phyloP scores from a whole-genome alignment of 1,140 invertebrate species.

The Aphaenogaster ashmeadi region DNA sequence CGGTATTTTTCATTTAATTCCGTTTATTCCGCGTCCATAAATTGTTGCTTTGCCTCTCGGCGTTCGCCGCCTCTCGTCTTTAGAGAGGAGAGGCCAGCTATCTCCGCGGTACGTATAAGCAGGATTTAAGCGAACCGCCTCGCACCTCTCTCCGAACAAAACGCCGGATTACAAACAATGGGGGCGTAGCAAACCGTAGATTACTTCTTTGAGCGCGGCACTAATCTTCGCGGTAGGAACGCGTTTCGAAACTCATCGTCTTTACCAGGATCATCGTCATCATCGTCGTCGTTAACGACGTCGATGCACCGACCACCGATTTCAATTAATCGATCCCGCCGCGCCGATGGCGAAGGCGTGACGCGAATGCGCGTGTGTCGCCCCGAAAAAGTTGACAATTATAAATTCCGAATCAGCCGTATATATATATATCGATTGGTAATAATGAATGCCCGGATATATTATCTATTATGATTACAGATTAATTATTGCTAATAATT shows the following conservation, averaged over 20 bases:
- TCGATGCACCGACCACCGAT: not conserved
- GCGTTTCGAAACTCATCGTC: conserved; percentile 24
- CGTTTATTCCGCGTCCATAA: conserved; percentile 17
- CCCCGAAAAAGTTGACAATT: conserved; percentile 49
- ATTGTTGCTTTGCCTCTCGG: not conserved
- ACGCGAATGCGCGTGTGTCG: conserved; percentile 16
- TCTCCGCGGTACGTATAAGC: conserved; percentile 28
- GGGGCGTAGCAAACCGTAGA: conserved; percentile 13
- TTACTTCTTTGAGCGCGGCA: conserved; percentile 34
- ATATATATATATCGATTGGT: conserved; percentile 18
- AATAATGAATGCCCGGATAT: conserved; percentile 60
- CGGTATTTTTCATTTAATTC: not conserved
- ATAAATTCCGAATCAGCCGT: conserved; percentile 66
- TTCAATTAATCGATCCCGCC: conserved; percentile 39
- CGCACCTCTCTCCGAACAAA: conserved; percentile 26
- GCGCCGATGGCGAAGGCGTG: not conserved
- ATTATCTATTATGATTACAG: conserved; percentile 71
- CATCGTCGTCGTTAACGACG: not conserved
- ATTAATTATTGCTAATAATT: conserved; percentile 74
- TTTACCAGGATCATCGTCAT: not conserved
- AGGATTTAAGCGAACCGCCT: conserved; percentile 36
- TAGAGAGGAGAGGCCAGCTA: not conserved
- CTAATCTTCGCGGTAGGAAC: conserved; percentile 34
- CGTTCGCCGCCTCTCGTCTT: conserved; percentile 1
- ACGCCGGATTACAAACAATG: conserved; percentile 42